Evolutionary conservation across 2,797 vertebrate species (phyloP).

Genomic region (Chanos chanos): DNA sequence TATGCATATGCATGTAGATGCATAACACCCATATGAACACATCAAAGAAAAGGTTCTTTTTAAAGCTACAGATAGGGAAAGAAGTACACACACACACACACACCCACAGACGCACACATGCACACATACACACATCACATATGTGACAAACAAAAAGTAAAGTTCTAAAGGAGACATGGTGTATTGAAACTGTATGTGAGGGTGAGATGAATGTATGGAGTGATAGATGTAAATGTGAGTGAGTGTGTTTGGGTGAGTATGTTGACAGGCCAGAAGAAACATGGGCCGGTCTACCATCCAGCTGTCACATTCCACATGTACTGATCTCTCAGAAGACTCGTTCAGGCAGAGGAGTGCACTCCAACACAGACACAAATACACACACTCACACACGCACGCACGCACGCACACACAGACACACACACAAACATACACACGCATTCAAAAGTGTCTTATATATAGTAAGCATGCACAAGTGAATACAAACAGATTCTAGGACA

Average conservation of each 20-base stretch:
- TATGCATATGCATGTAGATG: background rate
- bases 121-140: too few relatives aligned
- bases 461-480: background rate
- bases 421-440: background rate
- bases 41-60: too few relatives aligned
- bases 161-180: too few relatives aligned
- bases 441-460: too few relatives aligned
- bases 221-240: background rate
- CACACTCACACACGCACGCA: conserved; percentile 24
- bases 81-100: too few relatives aligned
- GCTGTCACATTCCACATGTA: conserved; percentile 41
- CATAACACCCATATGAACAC: background rate
- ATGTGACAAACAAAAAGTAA: too few relatives aligned
- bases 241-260: conserved; percentile 15
- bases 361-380: conserved; percentile 15
- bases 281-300: conserved; percentile 20
- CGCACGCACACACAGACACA: background rate
- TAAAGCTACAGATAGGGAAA: too few relatives aligned
- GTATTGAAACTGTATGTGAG: conserved; percentile 1
- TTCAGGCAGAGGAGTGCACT: too few relatives aligned
- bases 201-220: background rate
- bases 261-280: conserved; percentile 32
- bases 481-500: too few relatives aligned
- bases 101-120: too few relatives aligned
- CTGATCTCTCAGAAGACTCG: conserved; percentile 9